A percentile compares a stretch with the other conserved stretches of the same genome.
Evolutionary conservation across 2,888 invertebrate species (phyloP).

Genomic region (Melitaea athalia): DNA sequence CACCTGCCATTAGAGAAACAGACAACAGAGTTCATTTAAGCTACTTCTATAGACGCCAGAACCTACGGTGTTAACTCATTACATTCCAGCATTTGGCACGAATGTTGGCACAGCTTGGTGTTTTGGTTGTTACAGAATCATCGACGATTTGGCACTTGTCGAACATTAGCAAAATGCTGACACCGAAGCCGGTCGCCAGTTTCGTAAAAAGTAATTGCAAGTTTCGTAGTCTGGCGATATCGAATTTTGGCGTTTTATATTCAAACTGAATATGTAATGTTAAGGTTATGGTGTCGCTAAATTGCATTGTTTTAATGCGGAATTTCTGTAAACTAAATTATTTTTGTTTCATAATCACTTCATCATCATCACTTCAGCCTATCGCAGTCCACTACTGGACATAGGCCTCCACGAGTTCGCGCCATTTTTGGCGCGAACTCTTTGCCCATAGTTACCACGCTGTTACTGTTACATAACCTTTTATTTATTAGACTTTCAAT

Average conservation of each 20-base stretch:
- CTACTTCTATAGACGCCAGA: constrained; percentile 11
- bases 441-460: too few species aligned
- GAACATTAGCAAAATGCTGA: constrained; percentile 58
- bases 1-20: background rate
- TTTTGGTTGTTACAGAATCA: constrained; percentile 44
- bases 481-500: background rate
- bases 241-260: constrained; percentile 10
- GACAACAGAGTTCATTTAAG: background rate
- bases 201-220: constrained; percentile 20
- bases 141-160: constrained; percentile 64
- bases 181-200: constrained; percentile 37
- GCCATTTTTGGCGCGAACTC: too few species aligned
- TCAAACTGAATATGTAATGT: background rate
- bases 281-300: background rate
- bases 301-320: background rate
- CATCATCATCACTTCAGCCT: too few species aligned
- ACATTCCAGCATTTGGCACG: constrained; percentile 39
- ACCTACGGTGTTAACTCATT: constrained; percentile 34
- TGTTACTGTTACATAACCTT: background rate
- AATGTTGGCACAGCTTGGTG: constrained; percentile 37
- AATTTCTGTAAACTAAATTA: background rate
- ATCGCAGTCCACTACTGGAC: too few species aligned
- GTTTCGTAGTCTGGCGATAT: constrained; percentile 15
- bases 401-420: too few species aligned
- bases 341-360: too few species aligned